These are phyloP conservation scores for Sorex araneus DNA, from an alignment of 2,113 vertebrate genomes.

Conservation along the genomic window DNA sequence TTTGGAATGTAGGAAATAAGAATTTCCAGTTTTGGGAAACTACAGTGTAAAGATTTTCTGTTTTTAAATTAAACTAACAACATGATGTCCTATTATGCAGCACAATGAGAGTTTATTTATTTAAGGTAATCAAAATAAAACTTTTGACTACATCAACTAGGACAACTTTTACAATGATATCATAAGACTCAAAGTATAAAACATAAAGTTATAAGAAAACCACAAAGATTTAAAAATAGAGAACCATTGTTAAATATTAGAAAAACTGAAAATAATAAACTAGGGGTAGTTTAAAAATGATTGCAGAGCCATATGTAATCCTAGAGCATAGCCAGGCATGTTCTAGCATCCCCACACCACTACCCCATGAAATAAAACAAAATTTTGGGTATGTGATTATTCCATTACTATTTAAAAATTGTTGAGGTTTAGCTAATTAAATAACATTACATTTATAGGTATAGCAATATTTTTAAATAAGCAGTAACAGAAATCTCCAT, in stretches of 20 bases:
- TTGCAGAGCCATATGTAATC: no score
- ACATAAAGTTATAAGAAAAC: not conserved
- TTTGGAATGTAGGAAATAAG: not conserved
- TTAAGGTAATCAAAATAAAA: constrained; percentile 19
- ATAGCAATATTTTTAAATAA: no score
- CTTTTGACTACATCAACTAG: not conserved
- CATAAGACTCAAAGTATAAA: not conserved
- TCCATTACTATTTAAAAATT: no score
- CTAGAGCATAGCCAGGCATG: no score
- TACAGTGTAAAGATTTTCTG: no score
- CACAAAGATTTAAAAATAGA: constrained; percentile 10
- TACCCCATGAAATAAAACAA: no score
- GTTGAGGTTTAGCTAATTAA: no score
- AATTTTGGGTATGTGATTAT: no score
- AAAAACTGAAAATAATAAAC: not conserved
- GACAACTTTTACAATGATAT: not conserved
- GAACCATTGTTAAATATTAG: not conserved
- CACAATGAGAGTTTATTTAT: not conserved
- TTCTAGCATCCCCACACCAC: no score
- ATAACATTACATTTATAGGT: no score
- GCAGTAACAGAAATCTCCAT: no score
- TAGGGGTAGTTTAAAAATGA: no score
- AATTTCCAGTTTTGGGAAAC: not conserved
- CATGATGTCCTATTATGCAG: not conserved
- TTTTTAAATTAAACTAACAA: not conserved